A percentile compares a stretch with the other conserved stretches of the same genome.
phyloP scores from a whole-genome alignment of 1,140 invertebrate species.

The Acromyrmex echinatior region DNA sequence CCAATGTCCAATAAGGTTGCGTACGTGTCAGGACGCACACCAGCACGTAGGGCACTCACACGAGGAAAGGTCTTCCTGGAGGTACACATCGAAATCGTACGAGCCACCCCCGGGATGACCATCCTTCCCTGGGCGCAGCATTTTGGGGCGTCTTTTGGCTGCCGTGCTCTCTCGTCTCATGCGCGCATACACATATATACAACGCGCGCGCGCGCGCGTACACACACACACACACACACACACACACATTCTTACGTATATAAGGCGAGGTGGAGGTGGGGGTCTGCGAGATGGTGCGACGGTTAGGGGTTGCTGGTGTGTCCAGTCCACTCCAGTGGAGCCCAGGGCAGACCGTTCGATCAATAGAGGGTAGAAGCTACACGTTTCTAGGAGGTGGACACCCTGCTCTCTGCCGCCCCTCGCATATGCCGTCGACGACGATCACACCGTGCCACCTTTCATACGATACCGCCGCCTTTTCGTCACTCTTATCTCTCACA shows the following conservation, averaged over 20 bases:
- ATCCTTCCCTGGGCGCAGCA: conserved; percentile 62
- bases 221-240: neutral
- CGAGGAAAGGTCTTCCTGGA: conserved; percentile 27
- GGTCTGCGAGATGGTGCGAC: conserved; percentile 65
- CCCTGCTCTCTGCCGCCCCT: conserved; percentile 66
- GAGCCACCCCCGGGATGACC: conserved; percentile 72
- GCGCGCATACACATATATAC: conserved; percentile 13
- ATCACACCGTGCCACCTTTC: conserved; percentile 70
- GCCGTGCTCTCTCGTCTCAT: conserved; percentile 57
- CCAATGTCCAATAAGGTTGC: conserved; percentile 79
- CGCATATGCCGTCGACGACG: conserved; percentile 62
- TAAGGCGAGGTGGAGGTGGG: conserved; percentile 37
- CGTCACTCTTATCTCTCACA: conserved; percentile 41
- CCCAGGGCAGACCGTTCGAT: conserved; percentile 81
- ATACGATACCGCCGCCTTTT: conserved; percentile 54
- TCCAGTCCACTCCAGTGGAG: conserved; percentile 82
- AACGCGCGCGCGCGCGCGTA: neutral
- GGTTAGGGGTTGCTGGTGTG: conserved; percentile 78
- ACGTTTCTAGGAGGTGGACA: conserved; percentile 82
- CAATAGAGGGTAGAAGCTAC: conserved; percentile 82
- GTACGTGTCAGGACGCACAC: conserved; percentile 46
- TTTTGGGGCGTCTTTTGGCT: conserved; percentile 79
- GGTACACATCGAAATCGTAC: conserved; percentile 63
- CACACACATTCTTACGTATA: conserved; percentile 51
- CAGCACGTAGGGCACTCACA: conserved; percentile 42